Conservation (phyloP, 2,113 vertebrate genomes). For the Cheilinus undulatus region DNA sequence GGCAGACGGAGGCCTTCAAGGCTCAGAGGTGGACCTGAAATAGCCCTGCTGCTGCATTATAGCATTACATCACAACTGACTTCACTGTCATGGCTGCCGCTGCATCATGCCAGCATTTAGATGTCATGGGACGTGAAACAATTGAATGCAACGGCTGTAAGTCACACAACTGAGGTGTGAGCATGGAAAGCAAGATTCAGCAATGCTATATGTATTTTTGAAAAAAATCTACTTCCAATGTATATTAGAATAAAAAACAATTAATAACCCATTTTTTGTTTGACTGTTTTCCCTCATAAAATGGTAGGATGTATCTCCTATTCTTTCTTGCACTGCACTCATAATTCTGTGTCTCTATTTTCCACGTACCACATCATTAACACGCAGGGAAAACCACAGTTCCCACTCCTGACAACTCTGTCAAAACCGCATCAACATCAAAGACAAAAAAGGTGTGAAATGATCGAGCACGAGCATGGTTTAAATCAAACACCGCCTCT, state of each 20-base stretch:
- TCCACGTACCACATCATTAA: slow-evolving; percentile 29
- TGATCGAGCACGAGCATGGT: slow-evolving; percentile 9
- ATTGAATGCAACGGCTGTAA: slow-evolving; percentile 34
- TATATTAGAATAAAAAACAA: too few species aligned
- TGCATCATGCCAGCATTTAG: slow-evolving; percentile 52
- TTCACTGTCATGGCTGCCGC: slow-evolving; percentile 57
- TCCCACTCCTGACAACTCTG: slow-evolving; percentile 32
- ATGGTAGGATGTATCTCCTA: slow-evolving; percentile 20
- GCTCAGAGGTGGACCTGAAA: slow-evolving; percentile 75
- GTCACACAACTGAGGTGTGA: slow-evolving; percentile 29
- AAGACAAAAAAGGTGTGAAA: slow-evolving; percentile 14
- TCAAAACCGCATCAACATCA: slow-evolving; percentile 50
- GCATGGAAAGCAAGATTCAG: slow-evolving; percentile 27
- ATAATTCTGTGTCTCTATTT: neutral
- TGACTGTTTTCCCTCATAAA: neutral
- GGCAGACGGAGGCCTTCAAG: slow-evolving; percentile 61
- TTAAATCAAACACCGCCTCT: slow-evolving; percentile 40
- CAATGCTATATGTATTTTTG: neutral
- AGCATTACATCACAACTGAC: slow-evolving; percentile 77
- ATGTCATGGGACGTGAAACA: slow-evolving; percentile 59
- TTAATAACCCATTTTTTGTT: too few species aligned
- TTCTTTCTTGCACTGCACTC: slow-evolving; percentile 11
- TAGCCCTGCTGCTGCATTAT: slow-evolving; percentile 68
- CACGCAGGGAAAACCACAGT: slow-evolving; percentile 1
- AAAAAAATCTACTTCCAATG: too few species aligned